These are phyloP conservation scores for Rapana venosa DNA, from an alignment of 2,888 invertebrate species.

Conservation along the genomic window DNA sequence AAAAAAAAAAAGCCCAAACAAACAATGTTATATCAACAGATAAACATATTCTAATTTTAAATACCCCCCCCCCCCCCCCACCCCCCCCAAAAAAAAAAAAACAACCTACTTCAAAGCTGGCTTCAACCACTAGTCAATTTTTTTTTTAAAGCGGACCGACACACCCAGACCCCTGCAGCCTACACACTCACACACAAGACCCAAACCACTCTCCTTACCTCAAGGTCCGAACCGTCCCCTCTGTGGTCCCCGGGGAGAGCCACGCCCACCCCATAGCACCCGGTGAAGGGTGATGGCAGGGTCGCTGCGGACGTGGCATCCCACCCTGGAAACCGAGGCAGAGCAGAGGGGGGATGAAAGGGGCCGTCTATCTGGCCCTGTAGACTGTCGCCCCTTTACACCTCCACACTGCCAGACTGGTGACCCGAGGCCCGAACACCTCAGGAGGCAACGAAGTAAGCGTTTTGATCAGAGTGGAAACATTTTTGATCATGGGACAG, in stretches of 20 bases:
- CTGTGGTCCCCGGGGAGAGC: conserved; percentile 47
- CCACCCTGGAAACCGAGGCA: conserved; percentile 48
- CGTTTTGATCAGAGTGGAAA: conserved; percentile 8
- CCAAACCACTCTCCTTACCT: conserved; percentile 29
- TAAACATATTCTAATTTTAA: too few relatives aligned
- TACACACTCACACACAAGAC: neutral
- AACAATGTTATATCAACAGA: too few relatives aligned
- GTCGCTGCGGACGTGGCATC: conserved; percentile 47
- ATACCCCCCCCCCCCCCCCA: too few relatives aligned
- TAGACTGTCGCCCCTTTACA: conserved; percentile 7
- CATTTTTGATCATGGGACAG: conserved; percentile 46
- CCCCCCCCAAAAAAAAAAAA: neutral
- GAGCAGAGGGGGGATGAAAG: conserved; percentile 13
- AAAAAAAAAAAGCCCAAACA: neutral
- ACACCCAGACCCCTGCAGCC: neutral
- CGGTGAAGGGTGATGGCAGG: conserved; percentile 45
- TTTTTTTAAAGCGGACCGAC: neutral
- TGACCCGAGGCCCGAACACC: conserved; percentile 47
- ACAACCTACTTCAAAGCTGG: neutral
- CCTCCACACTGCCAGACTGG: conserved; percentile 43
- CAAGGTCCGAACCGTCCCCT: conserved; percentile 30
- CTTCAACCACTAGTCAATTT: neutral
- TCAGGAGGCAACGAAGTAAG: conserved; percentile 53
- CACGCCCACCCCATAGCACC: conserved; percentile 53
- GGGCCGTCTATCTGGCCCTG: conserved; percentile 18